Evolutionary conservation across 2,113 vertebrate genomes (phyloP).

Genomic region (Malurus cyaneus): DNA sequence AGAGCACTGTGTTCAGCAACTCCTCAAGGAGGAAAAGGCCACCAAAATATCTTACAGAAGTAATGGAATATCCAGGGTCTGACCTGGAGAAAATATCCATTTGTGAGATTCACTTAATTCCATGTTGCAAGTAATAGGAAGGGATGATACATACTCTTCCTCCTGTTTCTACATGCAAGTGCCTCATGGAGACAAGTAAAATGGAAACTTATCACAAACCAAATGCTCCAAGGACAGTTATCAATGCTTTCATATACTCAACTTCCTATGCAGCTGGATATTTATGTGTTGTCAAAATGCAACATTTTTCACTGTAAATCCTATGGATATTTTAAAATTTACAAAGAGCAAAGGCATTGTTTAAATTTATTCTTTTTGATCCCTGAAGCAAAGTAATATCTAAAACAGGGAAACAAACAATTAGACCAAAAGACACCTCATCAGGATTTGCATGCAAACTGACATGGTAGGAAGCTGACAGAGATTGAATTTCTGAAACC

Average conservation of each 20-base stretch:
- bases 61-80: not conserved
- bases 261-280: not conserved
- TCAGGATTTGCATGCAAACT: not conserved
- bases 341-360: not conserved
- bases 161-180: not conserved
- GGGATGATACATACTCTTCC: not conserved
- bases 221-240: not conserved
- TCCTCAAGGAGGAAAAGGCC: not conserved
- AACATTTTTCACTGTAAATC: not conserved
- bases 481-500: not conserved
- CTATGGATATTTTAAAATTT: not conserved
- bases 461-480: not conserved
- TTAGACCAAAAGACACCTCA: not conserved
- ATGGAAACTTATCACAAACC: not conserved
- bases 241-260: fast-evolving
- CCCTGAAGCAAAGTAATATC: not conserved
- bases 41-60: not conserved
- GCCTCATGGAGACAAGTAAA: not conserved
- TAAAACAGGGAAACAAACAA: not conserved
- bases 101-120: not conserved
- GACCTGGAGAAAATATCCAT: not conserved
- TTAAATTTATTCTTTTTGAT: not conserved
- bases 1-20: not conserved
- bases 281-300: not conserved
- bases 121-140: not conserved